Evolutionary conservation across 2,797 vertebrate genomes (phyloP), one percentile per base, ranked within the genome.

Genomic region (Kryptopterus vitreolus): DNA sequence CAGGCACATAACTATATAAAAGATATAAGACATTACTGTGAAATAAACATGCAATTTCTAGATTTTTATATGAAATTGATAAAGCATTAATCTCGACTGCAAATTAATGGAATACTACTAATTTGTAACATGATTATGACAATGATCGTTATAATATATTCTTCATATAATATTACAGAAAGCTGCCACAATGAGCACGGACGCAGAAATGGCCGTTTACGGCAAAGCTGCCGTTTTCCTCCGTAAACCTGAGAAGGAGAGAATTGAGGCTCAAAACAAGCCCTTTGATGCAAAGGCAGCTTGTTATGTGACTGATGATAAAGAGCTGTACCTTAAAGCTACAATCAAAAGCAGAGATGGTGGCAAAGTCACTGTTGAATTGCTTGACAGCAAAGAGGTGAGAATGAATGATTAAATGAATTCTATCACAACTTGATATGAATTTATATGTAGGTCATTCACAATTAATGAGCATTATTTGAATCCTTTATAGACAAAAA

Each of bases 271-370:
- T 38, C 94, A 95, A 87, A 94, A 89, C 82, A 93, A 91, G 81
- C 92, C 92, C 0, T 95, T 95, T 53, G 94, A 95, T 33, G 91
- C 93, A 83, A 95, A 93, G 79, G 90, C 91, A 22, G 91, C 91
- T 31, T 94, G 92, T 81, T 95, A 88, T 72, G 93, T 94, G 86
- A 86, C 87, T 20, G 94, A 95, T 59, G 53, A 86, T 0, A 91
- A 92, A 74, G 82, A 90, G 33, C 90, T 93, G 38, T 95, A 94
- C 13, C 81, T 85, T 78, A 94, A 91, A 82, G 94, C 89, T 29
- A 93, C 86, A 83, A 93, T 95, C 61, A 94, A 94, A 86, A 89
- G 91, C 78, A 78, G 84, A 1, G 92, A 94, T 24, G 90, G 87
- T 0, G 91, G 89, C 26, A 95, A 93, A 82, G 90, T 91, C 82